Percentiles rank a stretch among this genome's conserved stretches.
Conservation (phyloP, 2,113 vertebrate genomes). For the Cynopterus brachyotis region DNA sequence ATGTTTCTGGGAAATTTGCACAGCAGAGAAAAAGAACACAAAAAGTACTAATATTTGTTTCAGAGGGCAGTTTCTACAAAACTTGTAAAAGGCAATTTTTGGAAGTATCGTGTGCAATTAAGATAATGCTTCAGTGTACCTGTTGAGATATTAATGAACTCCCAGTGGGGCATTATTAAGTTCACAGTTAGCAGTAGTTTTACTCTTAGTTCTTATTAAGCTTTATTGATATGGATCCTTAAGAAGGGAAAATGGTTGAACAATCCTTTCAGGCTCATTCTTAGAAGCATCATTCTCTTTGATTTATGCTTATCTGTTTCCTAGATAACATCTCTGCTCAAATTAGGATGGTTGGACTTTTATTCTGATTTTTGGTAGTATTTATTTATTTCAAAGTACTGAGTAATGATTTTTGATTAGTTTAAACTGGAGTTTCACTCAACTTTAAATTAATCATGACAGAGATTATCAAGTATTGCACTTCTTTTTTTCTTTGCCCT, state of each 20-base stretch:
- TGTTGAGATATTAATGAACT: constrained; percentile 84
- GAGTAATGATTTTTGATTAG: constrained; percentile 14
- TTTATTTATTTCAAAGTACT: constrained; percentile 28
- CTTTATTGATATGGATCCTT: constrained; percentile 78
- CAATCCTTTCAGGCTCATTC: constrained; percentile 25
- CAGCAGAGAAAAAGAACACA: background rate
- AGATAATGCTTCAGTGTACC: constrained; percentile 76
- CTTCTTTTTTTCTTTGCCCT: constrained; percentile 32
- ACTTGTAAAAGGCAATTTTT: constrained; percentile 76
- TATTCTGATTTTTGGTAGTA: constrained; percentile 24
- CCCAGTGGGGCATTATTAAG: constrained; percentile 77
- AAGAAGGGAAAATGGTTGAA: constrained; percentile 19
- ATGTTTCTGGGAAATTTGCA: background rate
- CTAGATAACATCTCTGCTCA: background rate
- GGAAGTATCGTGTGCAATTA: constrained; percentile 78
- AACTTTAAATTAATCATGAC: constrained; percentile 45
- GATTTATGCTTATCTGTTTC: background rate
- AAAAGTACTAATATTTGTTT: constrained; percentile 20
- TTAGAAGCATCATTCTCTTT: background rate
- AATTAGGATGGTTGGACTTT: background rate
- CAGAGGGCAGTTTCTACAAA: constrained; percentile 52
- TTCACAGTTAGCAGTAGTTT: constrained; percentile 80
- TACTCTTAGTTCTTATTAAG: constrained; percentile 72
- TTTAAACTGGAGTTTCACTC: constrained; percentile 52
- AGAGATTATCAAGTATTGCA: constrained; percentile 44